These are phyloP conservation scores for Hippopotamyrus pictus DNA, from an alignment of 2,797 vertebrate species.

Conservation along the genomic window DNA sequence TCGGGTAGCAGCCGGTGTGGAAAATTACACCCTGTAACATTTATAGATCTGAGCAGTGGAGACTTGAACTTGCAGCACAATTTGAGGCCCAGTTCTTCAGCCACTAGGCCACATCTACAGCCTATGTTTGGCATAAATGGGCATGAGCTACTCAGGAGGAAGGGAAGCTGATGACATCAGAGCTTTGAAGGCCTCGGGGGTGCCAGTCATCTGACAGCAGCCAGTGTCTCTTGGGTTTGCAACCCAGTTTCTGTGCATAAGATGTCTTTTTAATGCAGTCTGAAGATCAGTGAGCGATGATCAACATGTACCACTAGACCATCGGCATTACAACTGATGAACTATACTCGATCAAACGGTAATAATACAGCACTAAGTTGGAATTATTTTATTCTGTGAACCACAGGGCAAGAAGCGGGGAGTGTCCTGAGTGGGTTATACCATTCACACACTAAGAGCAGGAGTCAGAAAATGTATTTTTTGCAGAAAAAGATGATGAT, in stretches of 20 bases:
- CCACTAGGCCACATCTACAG: background rate
- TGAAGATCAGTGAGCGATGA: background rate
- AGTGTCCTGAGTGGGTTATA: background rate
- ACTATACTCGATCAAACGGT: background rate
- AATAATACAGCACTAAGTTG: background rate
- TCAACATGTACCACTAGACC: background rate
- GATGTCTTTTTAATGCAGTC: background rate
- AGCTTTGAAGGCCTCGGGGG: background rate
- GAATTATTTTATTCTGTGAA: background rate
- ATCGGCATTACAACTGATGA: background rate
- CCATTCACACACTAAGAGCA: background rate
- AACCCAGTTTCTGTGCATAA: background rate
- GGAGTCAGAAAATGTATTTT: background rate
- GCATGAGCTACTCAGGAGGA: background rate
- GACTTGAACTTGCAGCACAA: background rate
- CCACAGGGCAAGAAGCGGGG: background rate
- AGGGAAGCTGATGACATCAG: slow-evolving; percentile 5
- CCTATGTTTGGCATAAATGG: background rate
- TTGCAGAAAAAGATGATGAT: background rate
- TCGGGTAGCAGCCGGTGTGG: background rate
- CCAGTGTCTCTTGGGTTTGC: background rate
- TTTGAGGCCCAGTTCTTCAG: background rate
- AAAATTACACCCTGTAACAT: background rate
- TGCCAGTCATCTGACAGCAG: slow-evolving; percentile 11
- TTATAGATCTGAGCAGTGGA: background rate